Conservation (phyloP, 2,888 invertebrate genomes). For the Xylota sylvarum region DNA sequence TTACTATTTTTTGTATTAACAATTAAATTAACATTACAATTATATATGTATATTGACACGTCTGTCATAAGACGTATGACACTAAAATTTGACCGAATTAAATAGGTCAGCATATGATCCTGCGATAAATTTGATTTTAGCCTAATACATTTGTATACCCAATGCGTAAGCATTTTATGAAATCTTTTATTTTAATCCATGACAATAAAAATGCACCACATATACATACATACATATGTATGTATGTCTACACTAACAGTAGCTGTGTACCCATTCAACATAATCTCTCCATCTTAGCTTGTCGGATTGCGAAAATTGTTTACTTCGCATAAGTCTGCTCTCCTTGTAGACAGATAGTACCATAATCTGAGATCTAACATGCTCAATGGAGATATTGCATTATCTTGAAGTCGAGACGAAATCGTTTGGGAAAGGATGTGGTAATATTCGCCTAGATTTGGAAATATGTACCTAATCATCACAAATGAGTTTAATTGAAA, state of each 20-base stretch:
- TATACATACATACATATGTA: no score
- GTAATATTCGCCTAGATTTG: not conserved
- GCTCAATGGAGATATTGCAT: not conserved
- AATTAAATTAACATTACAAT: no score
- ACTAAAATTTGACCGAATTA: no score
- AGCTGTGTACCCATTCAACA: conserved; percentile 6
- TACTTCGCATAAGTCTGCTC: conserved; percentile 17
- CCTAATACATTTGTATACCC: not conserved
- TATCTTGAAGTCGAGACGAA: conserved; percentile 4
- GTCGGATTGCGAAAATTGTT: conserved; percentile 12
- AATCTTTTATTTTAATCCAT: conserved; percentile 7
- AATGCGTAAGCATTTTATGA: not conserved
- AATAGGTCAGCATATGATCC: not conserved
- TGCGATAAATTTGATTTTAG: not conserved
- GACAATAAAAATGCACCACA: not conserved
- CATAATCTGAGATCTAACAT: conserved; percentile 22
- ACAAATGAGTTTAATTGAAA: no score
- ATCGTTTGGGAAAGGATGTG: not conserved
- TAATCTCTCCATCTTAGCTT: conserved; percentile 28
- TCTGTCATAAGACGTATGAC: no score
- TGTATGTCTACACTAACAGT: not conserved
- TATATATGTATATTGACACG: no score
- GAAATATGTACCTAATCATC: not conserved
- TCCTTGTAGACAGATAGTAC: conserved; percentile 12
- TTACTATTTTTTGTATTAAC: no score